A percentile compares a stretch with the other conserved stretches of the same genome.
Evolutionary conservation across 2,113 vertebrate genomes (phyloP).

Genomic region (Zapornia atra): DNA sequence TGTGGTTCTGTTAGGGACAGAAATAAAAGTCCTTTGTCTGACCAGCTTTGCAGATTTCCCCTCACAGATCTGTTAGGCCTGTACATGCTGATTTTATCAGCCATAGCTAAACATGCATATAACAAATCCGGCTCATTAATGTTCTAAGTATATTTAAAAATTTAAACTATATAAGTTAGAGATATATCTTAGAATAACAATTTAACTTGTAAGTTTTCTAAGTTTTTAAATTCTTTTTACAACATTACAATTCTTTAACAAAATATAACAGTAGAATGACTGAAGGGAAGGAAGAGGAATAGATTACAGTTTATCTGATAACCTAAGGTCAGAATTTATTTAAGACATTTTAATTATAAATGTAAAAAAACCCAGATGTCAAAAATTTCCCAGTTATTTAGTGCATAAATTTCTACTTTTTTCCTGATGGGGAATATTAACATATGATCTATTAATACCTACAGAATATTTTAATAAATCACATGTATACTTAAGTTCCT

Average conservation of each 20-base stretch:
- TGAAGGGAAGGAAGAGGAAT: background rate
- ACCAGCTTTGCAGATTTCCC: background rate
- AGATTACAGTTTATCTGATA: background rate
- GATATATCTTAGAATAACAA: background rate
- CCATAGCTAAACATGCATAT: background rate
- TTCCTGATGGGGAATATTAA: background rate
- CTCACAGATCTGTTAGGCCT: background rate
- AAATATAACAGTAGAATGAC: background rate
- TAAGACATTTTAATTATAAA: background rate
- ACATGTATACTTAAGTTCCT: background rate
- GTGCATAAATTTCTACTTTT: background rate
- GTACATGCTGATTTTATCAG: background rate
- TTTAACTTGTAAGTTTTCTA: background rate
- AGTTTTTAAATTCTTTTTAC: background rate
- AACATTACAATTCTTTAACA: background rate
- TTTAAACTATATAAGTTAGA: background rate
- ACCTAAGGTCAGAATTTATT: background rate
- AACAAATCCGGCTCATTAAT: background rate
- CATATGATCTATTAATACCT: background rate
- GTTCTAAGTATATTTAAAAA: background rate
- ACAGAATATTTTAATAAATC: background rate
- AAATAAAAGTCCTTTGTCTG: background rate
- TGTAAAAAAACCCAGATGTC: background rate
- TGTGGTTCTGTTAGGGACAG: background rate
- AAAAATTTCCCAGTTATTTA: background rate